Evolutionary conservation across 2,888 invertebrate genomes (phyloP).

Genomic region (Kuschelorhynchus macadamiae): DNA sequence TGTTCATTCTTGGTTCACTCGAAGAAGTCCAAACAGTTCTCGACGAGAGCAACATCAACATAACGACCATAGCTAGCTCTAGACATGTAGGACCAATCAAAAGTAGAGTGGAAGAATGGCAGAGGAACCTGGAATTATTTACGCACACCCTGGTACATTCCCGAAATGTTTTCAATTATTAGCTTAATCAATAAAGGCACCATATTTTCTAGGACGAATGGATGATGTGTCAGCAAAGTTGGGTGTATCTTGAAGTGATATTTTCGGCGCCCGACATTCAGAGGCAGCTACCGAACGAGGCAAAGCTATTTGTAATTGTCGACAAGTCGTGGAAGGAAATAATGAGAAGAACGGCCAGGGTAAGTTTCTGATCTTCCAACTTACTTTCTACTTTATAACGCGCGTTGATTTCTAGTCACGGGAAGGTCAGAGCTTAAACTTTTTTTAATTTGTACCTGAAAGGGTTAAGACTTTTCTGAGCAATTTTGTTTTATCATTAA

Average conservation of each 20-base stretch:
- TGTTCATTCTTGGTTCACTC: slow-evolving; percentile 85
- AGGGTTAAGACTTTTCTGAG: no score
- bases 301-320: slow-evolving; percentile 86
- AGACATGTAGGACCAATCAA: slow-evolving; percentile 89
- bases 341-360: slow-evolving; percentile 86
- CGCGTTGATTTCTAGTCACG: no score
- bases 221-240: slow-evolving; percentile 90
- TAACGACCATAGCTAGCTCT: slow-evolving; percentile 90
- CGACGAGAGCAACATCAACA: slow-evolving; percentile 89
- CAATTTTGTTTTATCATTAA: no score
- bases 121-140: slow-evolving; percentile 82
- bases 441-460: no score
- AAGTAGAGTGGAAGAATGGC: slow-evolving; percentile 87
- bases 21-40: slow-evolving; percentile 87
- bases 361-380: slow-evolving; percentile 59
- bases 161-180: not conserved
- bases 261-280: slow-evolving; percentile 96
- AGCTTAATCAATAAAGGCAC: not conserved
- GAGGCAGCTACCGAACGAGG: slow-evolving; percentile 91
- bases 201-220: slow-evolving; percentile 82
- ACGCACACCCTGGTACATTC: slow-evolving; percentile 80
- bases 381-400: no score
- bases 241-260: slow-evolving; percentile 95
- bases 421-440: no score
- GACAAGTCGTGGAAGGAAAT: slow-evolving; percentile 94